phyloP scores from a whole-genome alignment of 2,888 invertebrate species.

The Theretra japonica region DNA sequence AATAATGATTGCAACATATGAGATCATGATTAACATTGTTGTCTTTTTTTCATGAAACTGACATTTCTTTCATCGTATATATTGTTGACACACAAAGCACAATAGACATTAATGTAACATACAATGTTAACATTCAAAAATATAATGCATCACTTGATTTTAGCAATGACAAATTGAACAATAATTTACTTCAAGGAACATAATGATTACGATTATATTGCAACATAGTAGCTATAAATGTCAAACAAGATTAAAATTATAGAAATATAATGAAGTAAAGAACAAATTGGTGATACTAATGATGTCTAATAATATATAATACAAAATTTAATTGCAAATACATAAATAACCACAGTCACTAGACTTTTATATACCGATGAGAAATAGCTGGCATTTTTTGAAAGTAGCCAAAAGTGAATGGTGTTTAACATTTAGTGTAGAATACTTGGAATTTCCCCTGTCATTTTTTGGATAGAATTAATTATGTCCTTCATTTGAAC shows the following conservation, averaged over 20 bases:
- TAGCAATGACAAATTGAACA: background rate
- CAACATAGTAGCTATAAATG: no score
- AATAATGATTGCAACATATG: background rate
- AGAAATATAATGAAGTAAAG: no score
- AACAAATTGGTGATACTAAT: no score
- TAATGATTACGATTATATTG: no score
- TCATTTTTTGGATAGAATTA: background rate
- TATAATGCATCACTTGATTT: background rate
- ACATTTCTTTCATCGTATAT: background rate
- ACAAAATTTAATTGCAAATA: no score
- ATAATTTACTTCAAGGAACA: background rate
- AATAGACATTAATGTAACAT: background rate
- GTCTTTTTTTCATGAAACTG: background rate
- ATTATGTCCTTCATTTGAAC: background rate
- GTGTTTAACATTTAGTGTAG: background rate
- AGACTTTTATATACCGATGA: no score
- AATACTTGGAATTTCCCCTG: background rate
- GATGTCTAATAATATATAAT: no score
- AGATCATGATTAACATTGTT: background rate
- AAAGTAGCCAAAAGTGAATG: conserved; percentile 4
- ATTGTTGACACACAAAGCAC: background rate
- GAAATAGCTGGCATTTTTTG: background rate
- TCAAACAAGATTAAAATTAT: no score
- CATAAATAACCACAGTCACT: no score
- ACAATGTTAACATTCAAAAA: background rate